These are phyloP conservation scores for Hycleus cichorii DNA, from an alignment of 1,140 invertebrate species.

Conservation along the genomic window DNA sequence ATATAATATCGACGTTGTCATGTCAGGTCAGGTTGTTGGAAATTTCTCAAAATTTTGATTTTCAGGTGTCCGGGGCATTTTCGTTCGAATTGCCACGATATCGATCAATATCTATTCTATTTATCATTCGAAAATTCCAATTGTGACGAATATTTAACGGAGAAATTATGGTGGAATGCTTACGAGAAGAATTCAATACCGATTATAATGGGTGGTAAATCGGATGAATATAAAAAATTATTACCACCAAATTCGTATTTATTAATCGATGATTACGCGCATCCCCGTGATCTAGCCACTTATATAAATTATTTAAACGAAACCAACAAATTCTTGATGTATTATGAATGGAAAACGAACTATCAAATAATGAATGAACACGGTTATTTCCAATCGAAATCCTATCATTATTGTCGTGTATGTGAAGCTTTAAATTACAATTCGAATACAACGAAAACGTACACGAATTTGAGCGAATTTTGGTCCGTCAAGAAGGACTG, in stretches of 20 bases:
- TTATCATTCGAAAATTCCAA: conserved; percentile 68
- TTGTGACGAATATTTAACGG: conserved; percentile 63
- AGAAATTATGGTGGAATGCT: conserved; percentile 62
- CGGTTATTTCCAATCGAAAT: conserved; percentile 58
- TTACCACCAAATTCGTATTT: conserved; percentile 63
- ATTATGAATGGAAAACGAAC: conserved; percentile 60
- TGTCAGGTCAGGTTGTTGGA: neutral
- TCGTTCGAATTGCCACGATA: conserved; percentile 46
- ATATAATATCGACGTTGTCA: too few relatives aligned
- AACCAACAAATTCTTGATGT: conserved; percentile 51
- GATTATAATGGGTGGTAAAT: conserved; percentile 56
- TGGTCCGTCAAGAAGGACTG: conserved; percentile 46
- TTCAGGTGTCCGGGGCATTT: conserved; percentile 57
- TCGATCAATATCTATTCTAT: conserved; percentile 64
- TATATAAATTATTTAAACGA: conserved; percentile 52
- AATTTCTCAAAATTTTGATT: conserved; percentile 14
- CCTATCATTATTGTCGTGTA: conserved; percentile 70
- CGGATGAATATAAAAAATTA: conserved; percentile 44
- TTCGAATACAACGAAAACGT: conserved; percentile 49
- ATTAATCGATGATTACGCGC: conserved; percentile 64
- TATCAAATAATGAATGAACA: conserved; percentile 66
- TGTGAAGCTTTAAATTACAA: conserved; percentile 70
- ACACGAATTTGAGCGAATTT: conserved; percentile 39
- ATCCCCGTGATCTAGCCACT: conserved; percentile 52
- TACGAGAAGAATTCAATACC: conserved; percentile 59